phyloP scores from a whole-genome alignment of 2,888 invertebrate species.

The Brachyptera putata region DNA sequence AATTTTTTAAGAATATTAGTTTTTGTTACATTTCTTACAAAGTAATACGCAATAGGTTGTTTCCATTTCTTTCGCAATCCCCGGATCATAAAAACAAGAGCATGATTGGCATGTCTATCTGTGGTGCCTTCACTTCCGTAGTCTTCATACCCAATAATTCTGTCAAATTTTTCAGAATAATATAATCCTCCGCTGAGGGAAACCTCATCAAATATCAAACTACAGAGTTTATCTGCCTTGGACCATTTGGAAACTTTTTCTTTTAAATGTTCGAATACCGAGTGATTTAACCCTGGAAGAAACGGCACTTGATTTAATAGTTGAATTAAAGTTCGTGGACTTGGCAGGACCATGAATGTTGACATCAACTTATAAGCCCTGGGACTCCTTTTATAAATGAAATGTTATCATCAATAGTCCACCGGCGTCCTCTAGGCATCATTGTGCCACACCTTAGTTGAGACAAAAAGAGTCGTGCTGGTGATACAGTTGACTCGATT shows the following conservation, averaged over 20 bases:
- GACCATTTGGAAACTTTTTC: conserved; percentile 2
- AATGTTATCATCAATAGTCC: conserved; percentile 20
- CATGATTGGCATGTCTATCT: conserved; percentile 25
- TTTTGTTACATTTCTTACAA: conserved; percentile 22
- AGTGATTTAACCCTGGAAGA: conserved; percentile 18
- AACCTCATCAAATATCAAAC: conserved; percentile 23
- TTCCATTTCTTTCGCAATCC: conserved; percentile 24
- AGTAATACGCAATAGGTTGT: conserved; percentile 24
- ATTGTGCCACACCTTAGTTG: background rate
- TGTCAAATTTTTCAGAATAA: conserved; percentile 7
- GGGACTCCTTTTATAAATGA: conserved; percentile 22
- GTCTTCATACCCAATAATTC: conserved; percentile 26
- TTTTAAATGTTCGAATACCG: conserved; percentile 6
- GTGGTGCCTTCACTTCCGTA: conserved; percentile 18
- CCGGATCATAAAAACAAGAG: conserved; percentile 28
- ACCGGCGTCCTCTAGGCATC: conserved; percentile 9
- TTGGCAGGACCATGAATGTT: conserved; percentile 21
- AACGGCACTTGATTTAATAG: conserved; percentile 20
- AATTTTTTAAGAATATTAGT: conserved; percentile 11
- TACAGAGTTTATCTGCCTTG: conserved; percentile 14
- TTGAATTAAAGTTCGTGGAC: conserved; percentile 10
- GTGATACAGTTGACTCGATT: background rate
- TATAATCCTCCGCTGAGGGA: conserved; percentile 7
- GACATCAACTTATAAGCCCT: conserved; percentile 15
- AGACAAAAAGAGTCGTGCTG: background rate